Conservation (phyloP, 2,888 invertebrate genomes). For the Galeruca laticollis region DNA sequence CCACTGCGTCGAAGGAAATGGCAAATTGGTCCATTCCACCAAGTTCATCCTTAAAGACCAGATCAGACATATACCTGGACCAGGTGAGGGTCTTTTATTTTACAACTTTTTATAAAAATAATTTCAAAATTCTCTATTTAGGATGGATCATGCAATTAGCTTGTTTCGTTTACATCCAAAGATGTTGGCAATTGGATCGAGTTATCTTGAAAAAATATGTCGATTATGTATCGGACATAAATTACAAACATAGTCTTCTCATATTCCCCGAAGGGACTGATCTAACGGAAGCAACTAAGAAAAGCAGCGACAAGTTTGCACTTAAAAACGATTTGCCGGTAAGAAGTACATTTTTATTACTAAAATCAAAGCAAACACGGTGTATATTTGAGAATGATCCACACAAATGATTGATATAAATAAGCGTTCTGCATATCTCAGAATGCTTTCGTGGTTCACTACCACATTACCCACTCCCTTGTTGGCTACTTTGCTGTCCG, state of each 20-base stretch:
- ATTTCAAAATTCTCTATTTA: conserved; percentile 55
- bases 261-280: conserved; percentile 94
- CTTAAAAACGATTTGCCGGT: conserved; percentile 76
- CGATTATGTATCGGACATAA: conserved; percentile 78
- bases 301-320: conserved; percentile 80
- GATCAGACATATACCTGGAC: conserved; percentile 84
- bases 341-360: conserved; percentile 43
- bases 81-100: conserved; percentile 71
- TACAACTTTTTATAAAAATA: not conserved
- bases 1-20: conserved; percentile 71
- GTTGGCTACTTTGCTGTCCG: no score
- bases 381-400: no score
- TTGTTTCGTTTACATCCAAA: conserved; percentile 85
- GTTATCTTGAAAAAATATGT: conserved; percentile 75
- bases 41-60: conserved; percentile 89
- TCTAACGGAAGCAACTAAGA: conserved; percentile 76
- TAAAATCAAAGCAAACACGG: no score
- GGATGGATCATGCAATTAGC: conserved; percentile 92
- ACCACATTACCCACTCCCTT: no score
- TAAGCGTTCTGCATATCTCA: no score
- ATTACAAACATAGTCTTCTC: conserved; percentile 78
- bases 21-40: conserved; percentile 69
- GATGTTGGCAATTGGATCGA: conserved; percentile 85
- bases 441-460: no score
- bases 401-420: no score